Evolutionary conservation across 2,113 vertebrate species (phyloP).

Genomic region (Rafetus swinhoei): DNA sequence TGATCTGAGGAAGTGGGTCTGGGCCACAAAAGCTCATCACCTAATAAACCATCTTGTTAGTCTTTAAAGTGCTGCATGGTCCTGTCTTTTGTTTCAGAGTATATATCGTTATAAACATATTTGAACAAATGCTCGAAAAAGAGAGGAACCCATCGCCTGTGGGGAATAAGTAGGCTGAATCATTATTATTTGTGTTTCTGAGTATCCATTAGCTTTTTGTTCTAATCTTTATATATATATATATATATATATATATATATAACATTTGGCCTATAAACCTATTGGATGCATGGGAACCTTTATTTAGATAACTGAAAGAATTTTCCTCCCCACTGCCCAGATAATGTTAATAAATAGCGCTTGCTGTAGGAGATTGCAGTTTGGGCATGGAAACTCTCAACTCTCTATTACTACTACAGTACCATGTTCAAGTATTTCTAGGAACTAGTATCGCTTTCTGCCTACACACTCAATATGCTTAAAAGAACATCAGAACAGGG

Average conservation of each 20-base stretch:
- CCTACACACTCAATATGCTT: not conserved
- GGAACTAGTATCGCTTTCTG: not conserved
- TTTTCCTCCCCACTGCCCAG: not conserved
- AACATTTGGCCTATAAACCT: too few relatives aligned
- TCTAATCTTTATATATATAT: too few relatives aligned
- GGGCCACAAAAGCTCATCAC: too few relatives aligned
- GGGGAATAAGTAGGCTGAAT: not conserved
- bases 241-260: too few relatives aligned
- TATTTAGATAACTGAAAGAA: not conserved
- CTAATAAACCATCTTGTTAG: too few relatives aligned
- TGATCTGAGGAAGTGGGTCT: too few relatives aligned
- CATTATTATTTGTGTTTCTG: too few relatives aligned
- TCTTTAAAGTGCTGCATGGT: too few relatives aligned
- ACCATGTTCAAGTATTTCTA: not conserved
- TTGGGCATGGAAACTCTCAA: not conserved
- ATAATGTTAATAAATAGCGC: not conserved
- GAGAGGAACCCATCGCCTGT: not conserved
- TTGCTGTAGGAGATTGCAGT: not conserved
- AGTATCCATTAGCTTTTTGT: too few relatives aligned
- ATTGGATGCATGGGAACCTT: not conserved
- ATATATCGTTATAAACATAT: not conserved
- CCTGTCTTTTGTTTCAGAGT: too few relatives aligned
- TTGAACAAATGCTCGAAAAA: not conserved
- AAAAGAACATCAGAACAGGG: not conserved
- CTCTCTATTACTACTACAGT: not conserved